Base-by-base conservation (phyloP, 2,113 vertebrate genomes). In the Blennius ocellaris region DNA sequence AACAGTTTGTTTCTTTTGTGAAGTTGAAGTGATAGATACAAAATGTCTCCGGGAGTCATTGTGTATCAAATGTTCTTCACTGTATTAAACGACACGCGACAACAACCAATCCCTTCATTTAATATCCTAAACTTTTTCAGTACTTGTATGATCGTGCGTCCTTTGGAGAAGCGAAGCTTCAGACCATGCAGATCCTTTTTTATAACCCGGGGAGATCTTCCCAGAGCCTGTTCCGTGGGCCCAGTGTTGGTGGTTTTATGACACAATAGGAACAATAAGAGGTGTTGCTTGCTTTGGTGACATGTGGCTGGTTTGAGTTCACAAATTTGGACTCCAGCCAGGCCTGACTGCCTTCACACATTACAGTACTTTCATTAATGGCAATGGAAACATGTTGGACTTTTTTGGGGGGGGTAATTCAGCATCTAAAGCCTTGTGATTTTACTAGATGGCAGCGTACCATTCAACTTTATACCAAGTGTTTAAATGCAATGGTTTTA, bases 201-300 rank as follows among this genome's bases (percentile, higher is more conserved):
- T 38, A 55, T 49, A 12, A 62, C 11, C 1, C 16, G 2, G 45
- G 40, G 16, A 72, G 17, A 38, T 6, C 6, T 52, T 36, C 17
- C 41, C 37, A 8, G 39, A 45, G 45, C 40, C 38, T 11, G 11
- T 56, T 56, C 21, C 59, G 6, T 36, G 43, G 55, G 61, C 54
- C 16, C 44, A 44, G 9, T 44, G 62, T 55, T 44, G 49, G 36
- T 36, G 48, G 16, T 40, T 68, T 65, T 57, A 30, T 30, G 21
- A 30, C 21, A 30, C 21, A 30, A 30, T 30, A 30, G 21, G 21
- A 30, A 30, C 21, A 30, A 30, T 30, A 30, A 30, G 21, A 30
- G 21, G 21, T 30, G 21, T 30, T 30, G 21, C 21, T 30, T 30
- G 21, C 21, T 30, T 30, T 30, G 21, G 21, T 30, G 21, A 30